These are phyloP conservation scores for Eupithecia dodoneata DNA, from an alignment of 2,888 invertebrate species.

Conservation along the genomic window DNA sequence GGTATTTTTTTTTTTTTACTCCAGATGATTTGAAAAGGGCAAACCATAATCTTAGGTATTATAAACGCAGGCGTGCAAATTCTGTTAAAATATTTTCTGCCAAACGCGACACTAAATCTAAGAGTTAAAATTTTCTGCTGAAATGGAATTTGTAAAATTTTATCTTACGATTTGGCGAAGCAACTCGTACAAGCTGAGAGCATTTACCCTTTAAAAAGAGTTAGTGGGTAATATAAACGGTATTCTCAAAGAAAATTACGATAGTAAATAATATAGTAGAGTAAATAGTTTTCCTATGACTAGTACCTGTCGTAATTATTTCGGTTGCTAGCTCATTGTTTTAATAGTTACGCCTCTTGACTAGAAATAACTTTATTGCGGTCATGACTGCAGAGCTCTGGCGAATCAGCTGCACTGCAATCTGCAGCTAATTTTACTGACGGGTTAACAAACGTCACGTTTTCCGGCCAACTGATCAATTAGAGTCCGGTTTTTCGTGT, in stretches of 20 bases:
- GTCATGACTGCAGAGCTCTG: constrained; percentile 64
- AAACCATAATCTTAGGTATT: constrained; percentile 19
- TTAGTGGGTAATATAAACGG: background rate
- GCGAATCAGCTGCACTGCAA: constrained; percentile 67
- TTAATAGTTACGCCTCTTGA: constrained; percentile 20
- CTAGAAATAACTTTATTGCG: constrained; percentile 68
- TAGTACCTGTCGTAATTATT: constrained; percentile 12
- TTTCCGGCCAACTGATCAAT: constrained; percentile 11
- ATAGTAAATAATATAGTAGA: constrained; percentile 4
- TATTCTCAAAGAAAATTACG: background rate
- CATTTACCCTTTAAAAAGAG: background rate
- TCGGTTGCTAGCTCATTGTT: constrained; percentile 18
- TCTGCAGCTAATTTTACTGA: constrained; percentile 72
- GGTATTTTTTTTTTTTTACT: constrained; percentile 18
- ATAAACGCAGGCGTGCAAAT: constrained; percentile 2
- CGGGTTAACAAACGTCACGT: constrained; percentile 37
- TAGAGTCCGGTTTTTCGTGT: background rate
- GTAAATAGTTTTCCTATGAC: constrained; percentile 27
- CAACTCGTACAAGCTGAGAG: background rate
- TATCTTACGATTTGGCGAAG: background rate
- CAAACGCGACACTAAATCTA: background rate
- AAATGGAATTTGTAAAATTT: background rate
- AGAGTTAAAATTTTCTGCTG: background rate
- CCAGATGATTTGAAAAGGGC: constrained; percentile 13
- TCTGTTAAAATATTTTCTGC: constrained; percentile 6